Percentiles rank a stretch among this genome's conserved stretches.
Conservation (phyloP, 2,888 invertebrate species). For the Panzeria rudis region DNA sequence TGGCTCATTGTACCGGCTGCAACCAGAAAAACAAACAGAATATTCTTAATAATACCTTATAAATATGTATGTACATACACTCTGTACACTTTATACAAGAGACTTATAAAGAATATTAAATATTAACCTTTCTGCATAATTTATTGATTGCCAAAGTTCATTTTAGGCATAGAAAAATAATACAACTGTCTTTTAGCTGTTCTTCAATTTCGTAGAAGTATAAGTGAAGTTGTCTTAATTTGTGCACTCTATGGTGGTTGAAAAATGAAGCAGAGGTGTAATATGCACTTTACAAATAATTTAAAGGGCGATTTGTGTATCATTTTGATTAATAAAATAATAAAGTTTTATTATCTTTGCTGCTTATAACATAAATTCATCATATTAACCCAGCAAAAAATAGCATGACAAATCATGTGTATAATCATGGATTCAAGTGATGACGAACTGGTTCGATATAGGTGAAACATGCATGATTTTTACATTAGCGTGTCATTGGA, state of each 20-base stretch:
- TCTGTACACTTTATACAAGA: constrained; percentile 55
- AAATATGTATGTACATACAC: neutral
- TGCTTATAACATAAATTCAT: too few species aligned
- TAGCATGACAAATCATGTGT: too few species aligned
- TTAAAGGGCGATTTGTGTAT: neutral
- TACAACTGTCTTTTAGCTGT: constrained; percentile 20
- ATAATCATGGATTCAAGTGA: too few species aligned
- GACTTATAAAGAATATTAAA: constrained; percentile 23
- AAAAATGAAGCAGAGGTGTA: neutral
- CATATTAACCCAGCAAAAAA: too few species aligned
- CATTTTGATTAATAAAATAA: too few species aligned
- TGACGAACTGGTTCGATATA: too few species aligned
- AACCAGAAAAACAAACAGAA: constrained; percentile 27
- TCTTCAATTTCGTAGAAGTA: constrained; percentile 31
- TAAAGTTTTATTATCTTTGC: too few species aligned
- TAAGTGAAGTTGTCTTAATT: constrained; percentile 38
- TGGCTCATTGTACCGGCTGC: constrained; percentile 83
- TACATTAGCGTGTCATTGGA: too few species aligned
- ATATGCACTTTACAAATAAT: neutral
- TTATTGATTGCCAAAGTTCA: constrained; percentile 62
- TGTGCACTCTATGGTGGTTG: neutral
- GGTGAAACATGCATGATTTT: too few species aligned
- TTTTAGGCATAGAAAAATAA: constrained; percentile 10
- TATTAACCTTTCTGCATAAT: constrained; percentile 60
- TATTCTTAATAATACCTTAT: neutral